Evolutionary conservation across 2,888 invertebrate genomes (phyloP).

Genomic region (Sarcophaga carnaria): DNA sequence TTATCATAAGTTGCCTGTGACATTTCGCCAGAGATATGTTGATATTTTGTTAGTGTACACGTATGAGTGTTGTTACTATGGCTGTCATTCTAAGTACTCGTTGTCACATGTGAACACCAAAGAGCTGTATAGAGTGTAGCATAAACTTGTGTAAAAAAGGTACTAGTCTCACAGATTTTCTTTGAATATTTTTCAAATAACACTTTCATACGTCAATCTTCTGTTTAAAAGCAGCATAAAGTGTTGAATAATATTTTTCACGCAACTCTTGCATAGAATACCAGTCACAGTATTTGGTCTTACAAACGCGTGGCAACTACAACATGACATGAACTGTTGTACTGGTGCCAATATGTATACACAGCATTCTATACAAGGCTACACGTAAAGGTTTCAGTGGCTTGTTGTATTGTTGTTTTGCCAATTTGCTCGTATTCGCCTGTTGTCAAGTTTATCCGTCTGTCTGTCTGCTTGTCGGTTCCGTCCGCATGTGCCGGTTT

Average conservation of each 20-base stretch:
- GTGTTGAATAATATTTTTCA: slow-evolving; percentile 38
- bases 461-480: not conserved
- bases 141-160: not conserved
- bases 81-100: slow-evolving; percentile 15
- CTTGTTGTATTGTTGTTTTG: not conserved
- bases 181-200: not conserved
- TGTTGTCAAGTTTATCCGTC: not conserved
- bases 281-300: slow-evolving; percentile 40
- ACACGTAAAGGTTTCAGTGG: slow-evolving; percentile 20
- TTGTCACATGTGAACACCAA: slow-evolving; percentile 12
- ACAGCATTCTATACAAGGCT: not conserved
- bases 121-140: not conserved
- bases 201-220: not conserved
- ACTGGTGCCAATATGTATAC: slow-evolving; percentile 46
- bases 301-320: slow-evolving; percentile 27
- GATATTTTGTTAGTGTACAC: not conserved
- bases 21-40: slow-evolving; percentile 1
- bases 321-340: slow-evolving; percentile 44
- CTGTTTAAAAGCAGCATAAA: not conserved
- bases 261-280: slow-evolving; percentile 46
- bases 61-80: slow-evolving; percentile 15
- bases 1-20: slow-evolving; percentile 23
- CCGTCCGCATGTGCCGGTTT: slow-evolving; percentile 12
- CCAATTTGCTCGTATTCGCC: not conserved
- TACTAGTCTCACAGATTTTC: not conserved